Conservation (phyloP, 2,888 invertebrate species). For the Polylopha cassiicola region DNA sequence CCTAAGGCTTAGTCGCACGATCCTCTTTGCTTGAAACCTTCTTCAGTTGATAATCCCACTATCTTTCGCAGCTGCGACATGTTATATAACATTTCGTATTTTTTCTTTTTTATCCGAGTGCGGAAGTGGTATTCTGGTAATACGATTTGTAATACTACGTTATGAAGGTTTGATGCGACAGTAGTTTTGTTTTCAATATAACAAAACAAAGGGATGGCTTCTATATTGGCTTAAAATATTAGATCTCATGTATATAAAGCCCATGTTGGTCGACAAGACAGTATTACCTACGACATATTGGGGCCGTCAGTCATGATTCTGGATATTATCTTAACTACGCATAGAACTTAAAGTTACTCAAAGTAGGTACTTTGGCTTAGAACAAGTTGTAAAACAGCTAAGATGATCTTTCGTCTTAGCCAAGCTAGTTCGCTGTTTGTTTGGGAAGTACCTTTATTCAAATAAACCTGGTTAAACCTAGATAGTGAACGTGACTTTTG, state of each 20-base stretch:
- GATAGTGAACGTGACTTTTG: slow-evolving; percentile 3
- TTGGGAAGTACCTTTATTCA: slow-evolving; percentile 9
- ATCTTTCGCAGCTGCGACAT: slow-evolving; percentile 11
- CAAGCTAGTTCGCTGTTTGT: slow-evolving; percentile 17
- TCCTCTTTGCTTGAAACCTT: no score
- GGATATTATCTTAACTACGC: no score
- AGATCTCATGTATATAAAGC: no score
- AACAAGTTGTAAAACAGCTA: no score
- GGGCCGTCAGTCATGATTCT: no score
- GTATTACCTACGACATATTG: no score
- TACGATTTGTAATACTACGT: slow-evolving; percentile 11
- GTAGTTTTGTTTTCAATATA: slow-evolving; percentile 2
- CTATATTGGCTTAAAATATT: no score
- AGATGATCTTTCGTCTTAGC: no score
- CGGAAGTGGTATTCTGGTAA: slow-evolving; percentile 16
- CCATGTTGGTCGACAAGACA: no score
- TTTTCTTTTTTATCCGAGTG: slow-evolving; percentile 6
- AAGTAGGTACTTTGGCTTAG: slow-evolving; percentile 2
- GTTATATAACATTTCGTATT: slow-evolving; percentile 4
- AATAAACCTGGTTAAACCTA: slow-evolving; percentile 14
- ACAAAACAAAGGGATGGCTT: no score
- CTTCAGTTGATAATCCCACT: slow-evolving; percentile 13
- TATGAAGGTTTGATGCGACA: slow-evolving; percentile 4
- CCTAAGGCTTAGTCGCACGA: neutral
- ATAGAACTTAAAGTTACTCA: slow-evolving; percentile 2